Conservation (phyloP, 2,113 vertebrate species). For the Falcunculus frontatus region DNA sequence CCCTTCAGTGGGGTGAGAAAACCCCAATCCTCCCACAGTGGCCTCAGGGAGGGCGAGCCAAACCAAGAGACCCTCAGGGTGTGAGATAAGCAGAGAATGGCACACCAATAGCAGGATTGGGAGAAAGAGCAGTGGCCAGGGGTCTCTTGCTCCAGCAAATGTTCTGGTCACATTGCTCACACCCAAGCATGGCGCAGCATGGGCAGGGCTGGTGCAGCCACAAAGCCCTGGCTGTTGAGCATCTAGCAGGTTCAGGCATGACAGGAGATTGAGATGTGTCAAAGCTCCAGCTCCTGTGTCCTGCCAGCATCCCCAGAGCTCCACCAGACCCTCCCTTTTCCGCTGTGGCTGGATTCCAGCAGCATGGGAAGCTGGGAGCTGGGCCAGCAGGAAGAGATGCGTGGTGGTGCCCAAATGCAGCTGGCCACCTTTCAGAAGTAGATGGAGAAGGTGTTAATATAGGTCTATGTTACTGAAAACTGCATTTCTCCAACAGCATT, state of each 20-base stretch:
- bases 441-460: background rate
- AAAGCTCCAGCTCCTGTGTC: background rate
- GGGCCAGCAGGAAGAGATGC: rapidly evolving
- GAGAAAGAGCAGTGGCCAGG: background rate
- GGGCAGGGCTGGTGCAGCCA: background rate
- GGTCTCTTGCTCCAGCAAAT: background rate
- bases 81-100: background rate
- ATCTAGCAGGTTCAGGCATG: background rate
- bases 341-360: background rate
- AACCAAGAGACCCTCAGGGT: background rate
- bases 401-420: rapidly evolving
- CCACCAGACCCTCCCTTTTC: background rate
- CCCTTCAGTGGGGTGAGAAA: background rate
- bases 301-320: background rate
- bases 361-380: background rate
- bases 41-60: background rate
- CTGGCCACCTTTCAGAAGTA: background rate
- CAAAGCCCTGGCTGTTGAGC: rapidly evolving
- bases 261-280: rapidly evolving
- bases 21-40: background rate
- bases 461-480: background rate
- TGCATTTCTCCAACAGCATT: background rate
- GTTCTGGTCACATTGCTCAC: background rate
- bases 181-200: rapidly evolving
- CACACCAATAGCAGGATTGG: background rate